Percentiles rank a stretch among this genome's conserved stretches.
These are phyloP conservation scores for Barypeithes pellucidus DNA, from an alignment of 2,888 invertebrate genomes.

Conservation along the genomic window DNA sequence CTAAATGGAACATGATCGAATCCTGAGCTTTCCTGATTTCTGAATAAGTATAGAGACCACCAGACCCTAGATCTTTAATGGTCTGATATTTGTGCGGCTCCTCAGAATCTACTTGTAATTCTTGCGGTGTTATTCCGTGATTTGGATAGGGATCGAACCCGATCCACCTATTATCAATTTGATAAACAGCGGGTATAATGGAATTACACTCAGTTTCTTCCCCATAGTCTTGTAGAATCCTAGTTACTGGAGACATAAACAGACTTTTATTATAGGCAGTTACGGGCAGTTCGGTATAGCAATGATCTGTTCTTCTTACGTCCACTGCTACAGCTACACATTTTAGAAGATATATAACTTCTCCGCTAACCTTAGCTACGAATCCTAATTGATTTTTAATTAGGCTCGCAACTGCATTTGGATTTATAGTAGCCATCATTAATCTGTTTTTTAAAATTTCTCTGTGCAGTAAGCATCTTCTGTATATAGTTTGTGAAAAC, in stretches of 20 bases:
- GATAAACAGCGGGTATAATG: conserved; percentile 36
- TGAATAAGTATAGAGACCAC: conserved; percentile 13
- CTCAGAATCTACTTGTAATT: conserved; percentile 6
- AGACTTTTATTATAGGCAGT: conserved; percentile 40
- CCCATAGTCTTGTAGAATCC: too few relatives aligned
- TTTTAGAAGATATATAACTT: conserved; percentile 27
- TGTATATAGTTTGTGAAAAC: too few relatives aligned
- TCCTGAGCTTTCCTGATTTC: conserved; percentile 16
- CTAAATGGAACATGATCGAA: not conserved
- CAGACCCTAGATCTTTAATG: conserved; percentile 12
- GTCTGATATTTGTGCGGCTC: not conserved
- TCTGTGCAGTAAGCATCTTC: too few relatives aligned
- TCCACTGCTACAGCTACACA: conserved; percentile 14
- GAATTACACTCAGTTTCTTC: conserved; percentile 42
- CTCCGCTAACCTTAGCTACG: too few relatives aligned
- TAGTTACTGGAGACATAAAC: conserved; percentile 41
- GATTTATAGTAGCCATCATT: conserved; percentile 9
- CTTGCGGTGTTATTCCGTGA: conserved; percentile 8
- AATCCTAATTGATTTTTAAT: too few relatives aligned
- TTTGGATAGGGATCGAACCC: too few relatives aligned
- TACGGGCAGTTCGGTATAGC: not conserved
- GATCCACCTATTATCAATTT: conserved; percentile 33
- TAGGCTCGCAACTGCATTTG: conserved; percentile 19
- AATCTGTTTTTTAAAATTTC: too few relatives aligned
- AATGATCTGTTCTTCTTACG: conserved; percentile 14